phyloP scores from a whole-genome alignment of 2,797 vertebrate genomes.

The Acrossocheilus fasciatus region DNA sequence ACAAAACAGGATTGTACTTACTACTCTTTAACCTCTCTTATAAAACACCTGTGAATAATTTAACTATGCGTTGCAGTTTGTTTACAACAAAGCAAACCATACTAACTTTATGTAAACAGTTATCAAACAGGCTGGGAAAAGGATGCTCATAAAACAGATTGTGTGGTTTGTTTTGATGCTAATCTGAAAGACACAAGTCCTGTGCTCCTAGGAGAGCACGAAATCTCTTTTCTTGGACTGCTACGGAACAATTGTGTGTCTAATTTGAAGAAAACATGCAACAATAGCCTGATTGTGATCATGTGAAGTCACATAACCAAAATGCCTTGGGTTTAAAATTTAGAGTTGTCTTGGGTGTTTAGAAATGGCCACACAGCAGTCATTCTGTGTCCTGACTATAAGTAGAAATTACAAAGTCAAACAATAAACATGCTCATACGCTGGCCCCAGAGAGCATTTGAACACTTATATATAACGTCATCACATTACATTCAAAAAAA shows the following conservation, averaged over 20 bases:
- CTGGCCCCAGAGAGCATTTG: background rate
- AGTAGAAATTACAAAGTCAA: constrained; percentile 53
- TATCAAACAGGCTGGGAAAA: constrained; percentile 2
- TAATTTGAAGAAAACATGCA: constrained; percentile 11
- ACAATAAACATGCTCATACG: background rate
- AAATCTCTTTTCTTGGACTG: background rate
- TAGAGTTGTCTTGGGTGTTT: background rate
- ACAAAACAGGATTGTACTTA: no score
- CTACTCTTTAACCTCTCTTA: background rate
- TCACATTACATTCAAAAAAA: background rate
- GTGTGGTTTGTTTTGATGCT: background rate
- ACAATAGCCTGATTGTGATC: constrained; percentile 19
- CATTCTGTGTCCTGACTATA: background rate
- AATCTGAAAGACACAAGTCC: background rate
- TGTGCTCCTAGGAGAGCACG: background rate
- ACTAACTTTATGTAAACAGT: background rate
- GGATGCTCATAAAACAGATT: background rate
- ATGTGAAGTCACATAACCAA: constrained; percentile 29
- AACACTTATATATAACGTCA: background rate
- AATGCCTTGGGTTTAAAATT: constrained; percentile 18
- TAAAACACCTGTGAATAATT: background rate
- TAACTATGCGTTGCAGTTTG: background rate
- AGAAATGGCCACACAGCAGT: background rate
- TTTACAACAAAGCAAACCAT: background rate
- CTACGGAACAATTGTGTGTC: background rate